A percentile compares a stretch with the other conserved stretches of the same genome.
Conservation (phyloP, 2,888 invertebrate species). For the Eurytoma adleriae region DNA sequence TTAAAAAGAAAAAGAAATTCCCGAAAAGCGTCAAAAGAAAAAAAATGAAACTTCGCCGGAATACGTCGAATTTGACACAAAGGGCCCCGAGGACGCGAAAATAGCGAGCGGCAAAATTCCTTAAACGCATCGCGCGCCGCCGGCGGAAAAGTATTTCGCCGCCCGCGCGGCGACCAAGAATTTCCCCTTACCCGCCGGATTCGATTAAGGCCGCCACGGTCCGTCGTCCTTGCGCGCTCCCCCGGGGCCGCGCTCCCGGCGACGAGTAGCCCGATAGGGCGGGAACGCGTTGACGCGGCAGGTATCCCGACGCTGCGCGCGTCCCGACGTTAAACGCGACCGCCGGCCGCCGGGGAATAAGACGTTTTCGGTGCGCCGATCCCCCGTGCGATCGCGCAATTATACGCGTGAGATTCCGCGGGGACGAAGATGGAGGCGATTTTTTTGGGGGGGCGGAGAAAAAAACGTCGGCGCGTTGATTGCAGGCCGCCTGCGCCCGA, state of each 20-base stretch:
- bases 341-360: background rate
- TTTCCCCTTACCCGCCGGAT: slow-evolving; percentile 26
- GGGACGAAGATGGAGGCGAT: too few species aligned
- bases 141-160: background rate
- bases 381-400: background rate
- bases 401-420: background rate
- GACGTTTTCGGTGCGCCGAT: slow-evolving; percentile 22
- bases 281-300: background rate
- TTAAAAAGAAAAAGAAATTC: too few species aligned
- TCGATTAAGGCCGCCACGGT: slow-evolving; percentile 30
- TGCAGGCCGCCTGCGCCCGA: background rate
- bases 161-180: slow-evolving; percentile 2
- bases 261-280: background rate
- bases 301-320: background rate
- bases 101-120: too few species aligned
- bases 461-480: background rate
- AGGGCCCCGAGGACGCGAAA: background rate
- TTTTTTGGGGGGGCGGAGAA: background rate
- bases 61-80: background rate
- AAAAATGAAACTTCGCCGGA: background rate
- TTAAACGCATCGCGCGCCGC: too few species aligned
- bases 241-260: background rate
- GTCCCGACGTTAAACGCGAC: background rate
- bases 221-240: slow-evolving; percentile 13
- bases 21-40: too few species aligned